phyloP scores from a whole-genome alignment of 1,140 invertebrate species.

The Tetragnatha versicolor region DNA sequence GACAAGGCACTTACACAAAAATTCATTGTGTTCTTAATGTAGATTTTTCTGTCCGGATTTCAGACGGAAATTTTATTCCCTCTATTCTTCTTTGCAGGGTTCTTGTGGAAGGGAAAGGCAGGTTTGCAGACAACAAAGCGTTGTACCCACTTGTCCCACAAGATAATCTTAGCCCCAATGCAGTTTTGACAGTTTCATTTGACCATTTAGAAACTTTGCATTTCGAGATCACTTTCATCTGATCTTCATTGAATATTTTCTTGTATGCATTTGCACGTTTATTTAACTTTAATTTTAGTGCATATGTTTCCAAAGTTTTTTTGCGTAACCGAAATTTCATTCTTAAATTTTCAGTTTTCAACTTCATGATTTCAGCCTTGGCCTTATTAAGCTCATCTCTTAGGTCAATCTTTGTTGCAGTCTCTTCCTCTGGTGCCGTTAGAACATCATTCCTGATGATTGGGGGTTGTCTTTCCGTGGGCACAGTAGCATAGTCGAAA shows the following conservation, averaged over 20 bases:
- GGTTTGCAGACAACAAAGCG: too few species aligned
- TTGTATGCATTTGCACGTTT: not conserved
- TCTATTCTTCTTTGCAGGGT: not conserved
- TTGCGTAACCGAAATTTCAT: not conserved
- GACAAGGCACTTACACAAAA: too few species aligned
- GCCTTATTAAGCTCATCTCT: not conserved
- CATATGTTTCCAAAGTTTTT: not conserved
- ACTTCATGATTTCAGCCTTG: not conserved
- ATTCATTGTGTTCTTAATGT: too few species aligned
- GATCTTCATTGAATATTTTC: not conserved
- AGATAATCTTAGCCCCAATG: not conserved
- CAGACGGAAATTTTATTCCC: not conserved
- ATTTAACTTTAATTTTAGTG: not conserved
- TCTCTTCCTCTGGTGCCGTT: not conserved
- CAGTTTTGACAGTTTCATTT: not conserved
- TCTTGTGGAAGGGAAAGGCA: not conserved
- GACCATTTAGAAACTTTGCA: not conserved
- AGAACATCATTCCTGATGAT: not conserved
- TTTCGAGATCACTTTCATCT: not conserved
- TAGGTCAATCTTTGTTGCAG: not conserved
- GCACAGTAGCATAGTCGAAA: not conserved
- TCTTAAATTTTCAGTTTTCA: too few species aligned
- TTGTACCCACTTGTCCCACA: not conserved
- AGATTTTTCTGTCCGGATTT: not conserved
- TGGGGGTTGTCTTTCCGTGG: not conserved